Evolutionary conservation across 2,113 vertebrate species (phyloP).

Genomic region (Aphelocoma coerulescens): DNA sequence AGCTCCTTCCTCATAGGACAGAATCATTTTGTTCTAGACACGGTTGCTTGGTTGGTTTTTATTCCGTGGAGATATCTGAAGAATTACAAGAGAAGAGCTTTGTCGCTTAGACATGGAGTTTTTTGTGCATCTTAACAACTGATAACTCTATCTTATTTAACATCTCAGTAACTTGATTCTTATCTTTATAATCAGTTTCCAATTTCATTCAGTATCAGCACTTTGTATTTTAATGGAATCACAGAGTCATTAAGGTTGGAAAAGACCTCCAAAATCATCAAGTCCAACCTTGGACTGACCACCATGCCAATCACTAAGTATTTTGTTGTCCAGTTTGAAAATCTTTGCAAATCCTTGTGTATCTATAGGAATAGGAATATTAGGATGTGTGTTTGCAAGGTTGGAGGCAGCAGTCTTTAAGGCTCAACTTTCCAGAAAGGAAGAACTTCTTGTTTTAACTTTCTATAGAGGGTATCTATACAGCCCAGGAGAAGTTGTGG

Average conservation of each 20-base stretch:
- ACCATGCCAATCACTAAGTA: not conserved
- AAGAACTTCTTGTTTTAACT: not conserved
- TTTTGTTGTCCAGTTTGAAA: not conserved
- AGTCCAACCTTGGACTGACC: rapidly evolving
- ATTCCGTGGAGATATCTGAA: not conserved
- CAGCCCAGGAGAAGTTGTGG: not conserved
- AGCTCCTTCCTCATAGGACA: not conserved
- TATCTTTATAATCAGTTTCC: not conserved
- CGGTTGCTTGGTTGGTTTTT: not conserved
- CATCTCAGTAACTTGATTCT: not conserved
- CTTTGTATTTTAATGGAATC: not conserved
- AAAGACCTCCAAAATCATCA: not conserved
- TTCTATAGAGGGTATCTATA: not conserved
- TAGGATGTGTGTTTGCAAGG: not conserved
- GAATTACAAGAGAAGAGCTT: not conserved
- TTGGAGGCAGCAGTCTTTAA: not conserved
- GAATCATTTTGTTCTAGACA: not conserved
- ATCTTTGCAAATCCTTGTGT: not conserved
- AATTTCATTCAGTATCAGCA: not conserved
- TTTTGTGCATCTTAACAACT: not conserved
- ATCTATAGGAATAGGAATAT: not conserved
- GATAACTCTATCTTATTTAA: not conserved
- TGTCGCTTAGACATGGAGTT: not conserved
- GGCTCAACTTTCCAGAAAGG: not conserved
- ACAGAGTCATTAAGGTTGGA: not conserved